Base-by-base conservation (phyloP, 2,113 vertebrate species). In the Mirza zaza region DNA sequence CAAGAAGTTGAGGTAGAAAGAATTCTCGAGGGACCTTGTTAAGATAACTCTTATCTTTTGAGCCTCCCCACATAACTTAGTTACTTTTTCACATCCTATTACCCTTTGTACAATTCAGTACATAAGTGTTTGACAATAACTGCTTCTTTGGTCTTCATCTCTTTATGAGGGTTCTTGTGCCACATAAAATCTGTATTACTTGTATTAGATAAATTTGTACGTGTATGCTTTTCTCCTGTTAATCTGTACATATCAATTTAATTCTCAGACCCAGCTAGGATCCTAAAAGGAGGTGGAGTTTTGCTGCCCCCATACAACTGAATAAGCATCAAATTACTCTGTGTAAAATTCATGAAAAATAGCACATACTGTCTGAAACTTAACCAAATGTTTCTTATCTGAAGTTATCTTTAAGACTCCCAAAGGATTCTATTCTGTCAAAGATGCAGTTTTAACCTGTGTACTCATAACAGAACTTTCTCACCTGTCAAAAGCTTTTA, bases 271-370 rank as follows among this genome's bases (percentile, higher is more conserved):
- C 6, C 55, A 36, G 12, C 50, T 8, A 21, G 34, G 48, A 70
- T 7, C 39, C 32, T 88, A 29, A 59, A 32, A 29, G 8, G 12
- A 23, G 14, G 20, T 39, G 2, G 8, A 50, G 32, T 25, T n/a
- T 6, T 70, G 63, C 36, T 39, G 39, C 13, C 25, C n/a, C 48
- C 50, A 23, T 45, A 42, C 68, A 91, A 90, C 25, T 87, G 61
- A 85, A n/a, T 52, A 45, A 76, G 71, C 48, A 82, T 67, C 61
- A 39, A 61, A 70, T 20, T 2, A 83, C 14, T 52, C 59, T 84
- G 71, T 71, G 25, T 39, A 91, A 92, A 91, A 67, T 34, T n/a
- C 42, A 50, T 55, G n/a, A 82, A 73, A 97, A 91, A 75, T 12
- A 79, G 50, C 5, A 75, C 39, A 67, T 7, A 32, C 27, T 50